Percentiles rank a stretch among this genome's conserved stretches.
Conservation (phyloP, 2,888 invertebrate genomes). For the Drosophila fungiperda region DNA sequence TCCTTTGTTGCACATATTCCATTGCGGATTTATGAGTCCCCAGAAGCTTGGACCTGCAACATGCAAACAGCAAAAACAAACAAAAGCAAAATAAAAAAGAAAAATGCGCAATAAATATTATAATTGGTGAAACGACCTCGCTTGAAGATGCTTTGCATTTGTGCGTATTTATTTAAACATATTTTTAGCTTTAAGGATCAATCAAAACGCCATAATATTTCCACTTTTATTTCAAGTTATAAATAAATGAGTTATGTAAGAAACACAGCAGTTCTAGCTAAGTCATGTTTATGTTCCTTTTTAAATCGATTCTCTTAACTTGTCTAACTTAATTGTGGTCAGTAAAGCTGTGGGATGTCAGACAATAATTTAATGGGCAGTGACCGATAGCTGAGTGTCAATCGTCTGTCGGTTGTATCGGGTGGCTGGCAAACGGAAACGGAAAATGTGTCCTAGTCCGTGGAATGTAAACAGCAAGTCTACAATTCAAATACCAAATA, state of each 20-base stretch:
- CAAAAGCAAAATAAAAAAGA: neutral
- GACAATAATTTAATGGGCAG: neutral
- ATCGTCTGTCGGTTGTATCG: constrained; percentile 39
- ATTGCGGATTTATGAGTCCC: constrained; percentile 99
- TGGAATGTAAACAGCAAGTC: constrained; percentile 56
- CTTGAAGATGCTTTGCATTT: neutral
- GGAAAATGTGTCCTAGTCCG: constrained; percentile 65
- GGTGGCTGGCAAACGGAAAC: constrained; percentile 59
- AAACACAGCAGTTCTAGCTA: neutral
- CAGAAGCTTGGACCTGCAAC: constrained; percentile 97
- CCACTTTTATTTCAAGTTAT: neutral
- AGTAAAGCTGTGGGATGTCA: constrained; percentile 4
- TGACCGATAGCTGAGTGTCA: constrained; percentile 49
- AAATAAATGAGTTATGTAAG: neutral
- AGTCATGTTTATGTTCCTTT: neutral
- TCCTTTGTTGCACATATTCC: constrained; percentile 99
- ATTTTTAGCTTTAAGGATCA: neutral
- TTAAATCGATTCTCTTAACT: neutral
- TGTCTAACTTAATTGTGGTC: neutral
- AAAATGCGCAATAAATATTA: neutral
- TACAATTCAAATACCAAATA: constrained; percentile 70
- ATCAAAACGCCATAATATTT: neutral
- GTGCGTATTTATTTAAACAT: neutral
- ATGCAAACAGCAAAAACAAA: constrained; percentile 2
- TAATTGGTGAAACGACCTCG: neutral